Conservation (phyloP, 1,140 invertebrate species). For the Fopius arisanus region DNA sequence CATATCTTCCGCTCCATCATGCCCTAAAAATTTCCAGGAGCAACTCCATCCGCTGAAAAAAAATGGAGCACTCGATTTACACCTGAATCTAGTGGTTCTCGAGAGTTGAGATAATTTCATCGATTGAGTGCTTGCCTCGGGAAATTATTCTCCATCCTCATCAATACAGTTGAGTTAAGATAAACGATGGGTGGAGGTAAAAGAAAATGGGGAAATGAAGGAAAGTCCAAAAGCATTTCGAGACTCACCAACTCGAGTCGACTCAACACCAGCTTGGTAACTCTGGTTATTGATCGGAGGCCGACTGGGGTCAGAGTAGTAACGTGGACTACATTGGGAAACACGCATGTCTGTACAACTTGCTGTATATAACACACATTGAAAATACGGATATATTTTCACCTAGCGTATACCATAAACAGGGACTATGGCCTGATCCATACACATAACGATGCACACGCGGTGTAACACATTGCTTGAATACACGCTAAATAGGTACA, state of each 20-base stretch:
- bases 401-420: neutral
- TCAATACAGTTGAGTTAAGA: neutral
- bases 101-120: neutral
- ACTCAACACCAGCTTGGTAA: conserved; percentile 50
- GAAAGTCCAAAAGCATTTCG: conserved; percentile 44
- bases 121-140: neutral
- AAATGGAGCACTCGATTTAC: too few species aligned
- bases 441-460: conserved; percentile 1
- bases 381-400: conserved; percentile 13
- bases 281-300: conserved; percentile 64
- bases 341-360: conserved; percentile 34
- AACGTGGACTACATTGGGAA: conserved; percentile 59
- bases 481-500: conserved; percentile 34
- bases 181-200: neutral
- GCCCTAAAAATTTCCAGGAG: too few species aligned
- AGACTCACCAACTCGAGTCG: conserved; percentile 47
- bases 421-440: neutral
- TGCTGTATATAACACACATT: conserved; percentile 11
- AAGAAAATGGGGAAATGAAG: neutral
- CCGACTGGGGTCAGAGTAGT: conserved; percentile 62
- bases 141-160: neutral
- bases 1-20: too few species aligned
- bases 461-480: conserved; percentile 4
- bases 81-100: neutral
- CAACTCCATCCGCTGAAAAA: too few species aligned